These are phyloP conservation scores for Dicycla oo DNA, from an alignment of 2,888 invertebrate species.

Conservation along the genomic window DNA sequence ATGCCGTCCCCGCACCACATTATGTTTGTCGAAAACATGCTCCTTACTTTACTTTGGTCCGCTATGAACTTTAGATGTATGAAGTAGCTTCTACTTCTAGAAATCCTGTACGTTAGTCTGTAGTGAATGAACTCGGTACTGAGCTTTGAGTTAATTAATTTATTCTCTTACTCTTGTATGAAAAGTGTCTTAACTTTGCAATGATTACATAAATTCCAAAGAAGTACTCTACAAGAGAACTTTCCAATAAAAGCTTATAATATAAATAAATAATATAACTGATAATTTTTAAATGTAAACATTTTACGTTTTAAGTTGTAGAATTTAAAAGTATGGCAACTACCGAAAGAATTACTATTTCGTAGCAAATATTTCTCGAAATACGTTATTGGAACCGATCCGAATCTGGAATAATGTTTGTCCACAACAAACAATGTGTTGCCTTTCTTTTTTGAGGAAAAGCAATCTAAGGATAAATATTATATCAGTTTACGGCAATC, in stretches of 20 bases:
- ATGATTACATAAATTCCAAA: slow-evolving; percentile 8
- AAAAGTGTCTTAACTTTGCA: slow-evolving; percentile 10
- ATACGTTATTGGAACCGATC: slow-evolving; percentile 68
- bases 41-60: slow-evolving; percentile 58
- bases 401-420: slow-evolving; percentile 71
- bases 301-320: slow-evolving; percentile 20
- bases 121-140: background rate
- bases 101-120: slow-evolving; percentile 33
- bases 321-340: slow-evolving; percentile 1
- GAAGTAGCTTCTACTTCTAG: slow-evolving; percentile 36
- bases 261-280: too few relatives aligned
- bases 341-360: slow-evolving; percentile 46
- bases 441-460: slow-evolving; percentile 70
- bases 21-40: slow-evolving; percentile 67
- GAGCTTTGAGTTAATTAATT: slow-evolving; percentile 33
- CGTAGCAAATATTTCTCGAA: slow-evolving; percentile 51
- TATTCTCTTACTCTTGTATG: slow-evolving; percentile 7
- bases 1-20: slow-evolving; percentile 58
- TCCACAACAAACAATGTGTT: slow-evolving; percentile 71
- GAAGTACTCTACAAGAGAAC: background rate
- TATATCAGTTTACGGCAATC: slow-evolving; percentile 72
- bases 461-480: slow-evolving; percentile 76
- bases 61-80: slow-evolving; percentile 59
- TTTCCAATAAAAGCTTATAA: slow-evolving; percentile 31
- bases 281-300: slow-evolving; percentile 16